phyloP scores from a whole-genome alignment of 2,113 vertebrate species.

The Psammodynastes pulverulentus region DNA sequence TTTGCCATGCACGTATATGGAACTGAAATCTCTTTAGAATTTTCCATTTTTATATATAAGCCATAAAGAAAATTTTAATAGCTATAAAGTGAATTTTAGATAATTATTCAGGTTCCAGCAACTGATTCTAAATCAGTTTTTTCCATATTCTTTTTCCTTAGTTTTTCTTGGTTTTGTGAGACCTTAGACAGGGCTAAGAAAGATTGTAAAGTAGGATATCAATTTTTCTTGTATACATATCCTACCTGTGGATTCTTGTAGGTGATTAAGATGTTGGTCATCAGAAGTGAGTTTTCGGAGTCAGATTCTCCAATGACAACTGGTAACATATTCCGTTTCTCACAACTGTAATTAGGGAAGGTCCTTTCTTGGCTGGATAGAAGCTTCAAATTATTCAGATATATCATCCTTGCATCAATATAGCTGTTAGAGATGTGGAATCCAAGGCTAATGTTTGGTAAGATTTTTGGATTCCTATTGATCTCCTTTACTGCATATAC shows the following conservation, averaged over 20 bases:
- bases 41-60: no score
- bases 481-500: constrained; percentile 7
- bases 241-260: background rate
- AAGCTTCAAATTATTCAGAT: background rate
- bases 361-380: background rate
- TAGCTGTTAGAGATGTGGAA: background rate
- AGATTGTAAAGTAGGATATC: background rate
- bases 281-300: background rate
- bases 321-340: background rate
- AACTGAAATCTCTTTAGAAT: background rate
- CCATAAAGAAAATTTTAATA: background rate
- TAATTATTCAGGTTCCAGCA: no score
- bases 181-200: background rate
- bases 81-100: background rate
- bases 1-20: no score
- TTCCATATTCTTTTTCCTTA: background rate
- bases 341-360: background rate
- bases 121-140: background rate
- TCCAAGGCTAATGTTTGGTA: background rate
- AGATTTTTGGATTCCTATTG: background rate
- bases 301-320: background rate
- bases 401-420: background rate
- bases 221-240: no score
- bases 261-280: background rate
- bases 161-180: background rate